Evolutionary conservation across 2,113 vertebrate genomes (phyloP), one percentile per base, ranked within the genome.

Genomic region (Forbesichthys agassizii): DNA sequence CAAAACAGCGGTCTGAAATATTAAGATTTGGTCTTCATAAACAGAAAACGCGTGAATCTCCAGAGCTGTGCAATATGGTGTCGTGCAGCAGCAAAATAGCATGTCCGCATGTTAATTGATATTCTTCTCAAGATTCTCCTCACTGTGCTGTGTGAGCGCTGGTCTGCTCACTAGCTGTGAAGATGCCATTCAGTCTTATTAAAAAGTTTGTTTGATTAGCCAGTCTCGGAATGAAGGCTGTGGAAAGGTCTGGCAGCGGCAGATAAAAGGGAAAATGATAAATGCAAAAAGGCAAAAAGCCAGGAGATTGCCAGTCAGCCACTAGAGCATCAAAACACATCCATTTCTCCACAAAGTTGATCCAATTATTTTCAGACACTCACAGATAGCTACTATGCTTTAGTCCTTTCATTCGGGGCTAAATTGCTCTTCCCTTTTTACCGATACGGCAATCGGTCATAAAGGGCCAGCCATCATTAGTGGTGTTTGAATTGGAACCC

Each of bases 401-500:
- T 86, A 86, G 85, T 92, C 93, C 93, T 94, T 96, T 94, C 94
- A 94, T 93, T 94, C 93, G 88, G 33, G 95, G 96, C 95, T 96
- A 97, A 98, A 98, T 96, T 93, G 93, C 94, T 88, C 90, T 92
- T 96, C 88, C 94, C 91, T 90, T 62, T 89, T 90, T 88, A 80
- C 91, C 82, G 95, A 96, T 97, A 96, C 90, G 92, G 95, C 94
- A 94, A 93, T 94, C 87, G 92, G 95, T 96, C 91, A 95, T 98
- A 96, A 96, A 98, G 95, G 93, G 93, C 92, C 95, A 95, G 94
- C 95, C 96, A 98, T 95, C 95, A 95, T 97, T 96, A 99, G 95
- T 94, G 91, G 93, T 99, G 96, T 99, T 99, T 99, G 97, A 95
- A 96, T 96, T 98, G 96, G 97, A 98, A 91, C 90, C 88, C 85